Evolutionary conservation across 92 coral and sea anemone species (phyloP), one percentile per base, ranked within the genome.

Genomic region (Epizoanthus ramosus): DNA sequence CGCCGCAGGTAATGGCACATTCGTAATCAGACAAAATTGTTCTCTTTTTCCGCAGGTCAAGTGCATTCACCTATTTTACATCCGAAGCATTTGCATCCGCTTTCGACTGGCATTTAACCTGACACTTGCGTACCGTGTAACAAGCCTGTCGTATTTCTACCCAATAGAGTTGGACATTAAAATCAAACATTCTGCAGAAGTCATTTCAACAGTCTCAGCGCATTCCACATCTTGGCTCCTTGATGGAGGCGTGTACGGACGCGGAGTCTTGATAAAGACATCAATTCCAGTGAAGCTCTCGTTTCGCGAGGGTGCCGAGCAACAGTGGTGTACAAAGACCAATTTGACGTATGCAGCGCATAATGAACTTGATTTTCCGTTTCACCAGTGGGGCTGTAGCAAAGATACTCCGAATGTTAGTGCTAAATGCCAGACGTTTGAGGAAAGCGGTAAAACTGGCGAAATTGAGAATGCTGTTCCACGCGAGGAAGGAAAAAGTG

Each of bases 281-380:
- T 13, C 33, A 16, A 8, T 43, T 43, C 71, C 71, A 41, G 39
- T 77, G 8, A 37, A 50, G 41, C 53, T 77, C 33, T 60, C 47
- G 8, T 77, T 77, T 47, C 71, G 82, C 19, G 82, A 77, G 22
- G 71, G 47, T 22, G 17, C 24, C 7, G 82, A 77, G 8, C 69
- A 68, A 0, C 82, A 77, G 68, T 77, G 69, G 82, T 77, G 82
- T 57, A 61, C 82, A 16, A 8, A 6, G 22, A 57, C 71, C 45
- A 77, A 61, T 21, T 57, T 77, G 18, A 61, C 82, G 63, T 77
- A n/a, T 60, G 37, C 82, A 22, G 41, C 14, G 14, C 18, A 39
- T 57, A 22, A 59, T 21, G 22, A 22, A 5, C 52, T 61, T 61
- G 45, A 41, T 2, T 77, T 77, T 14, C 71, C 82, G 3, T 21